Conservation (phyloP, 2,797 vertebrate species). For the Rhadinocentrus ornatus region DNA sequence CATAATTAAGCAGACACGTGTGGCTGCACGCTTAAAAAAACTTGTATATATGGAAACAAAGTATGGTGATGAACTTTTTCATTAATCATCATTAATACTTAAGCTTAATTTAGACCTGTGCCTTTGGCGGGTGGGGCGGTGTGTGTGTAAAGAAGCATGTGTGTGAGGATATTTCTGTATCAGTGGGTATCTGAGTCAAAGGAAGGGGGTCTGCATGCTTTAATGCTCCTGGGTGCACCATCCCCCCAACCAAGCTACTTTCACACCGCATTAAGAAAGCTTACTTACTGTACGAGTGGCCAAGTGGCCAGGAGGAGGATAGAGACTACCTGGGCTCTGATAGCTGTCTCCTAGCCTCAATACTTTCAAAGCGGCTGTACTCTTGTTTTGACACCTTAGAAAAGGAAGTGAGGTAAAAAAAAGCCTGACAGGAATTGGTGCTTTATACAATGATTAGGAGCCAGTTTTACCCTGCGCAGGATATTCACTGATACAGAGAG, state of each 20-base stretch:
- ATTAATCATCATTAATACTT: slow-evolving; percentile 82
- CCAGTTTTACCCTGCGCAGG: slow-evolving; percentile 10
- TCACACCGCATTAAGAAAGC: slow-evolving; percentile 34
- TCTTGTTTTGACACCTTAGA: slow-evolving; percentile 51
- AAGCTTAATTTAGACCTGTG: slow-evolving; percentile 74
- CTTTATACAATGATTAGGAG: slow-evolving; percentile 31
- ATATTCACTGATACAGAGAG: slow-evolving; percentile 21
- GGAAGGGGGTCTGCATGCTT: slow-evolving; percentile 45
- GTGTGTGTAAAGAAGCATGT: slow-evolving; percentile 12
- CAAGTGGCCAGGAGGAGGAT: slow-evolving; percentile 28
- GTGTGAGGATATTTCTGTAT: slow-evolving; percentile 4
- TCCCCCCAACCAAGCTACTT: slow-evolving; percentile 1
- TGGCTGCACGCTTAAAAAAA: slow-evolving; percentile 49
- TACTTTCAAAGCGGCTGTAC: slow-evolving; percentile 35
- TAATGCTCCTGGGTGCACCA: slow-evolving; percentile 23
- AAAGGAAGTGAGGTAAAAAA: slow-evolving; percentile 49
- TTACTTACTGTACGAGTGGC: slow-evolving; percentile 35
- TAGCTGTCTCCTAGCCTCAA: slow-evolving; percentile 43
- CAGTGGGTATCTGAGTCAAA: slow-evolving; percentile 42
- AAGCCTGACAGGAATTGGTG: slow-evolving; percentile 35
- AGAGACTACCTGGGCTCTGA: slow-evolving; percentile 49
- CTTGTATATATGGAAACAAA: slow-evolving; percentile 77
- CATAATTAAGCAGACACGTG: slow-evolving; percentile 46
- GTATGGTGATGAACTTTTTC: slow-evolving; percentile 67
- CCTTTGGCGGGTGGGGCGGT: slow-evolving; percentile 47